Conservation (phyloP, 2,888 invertebrate genomes). For the Plusia festucae region DNA sequence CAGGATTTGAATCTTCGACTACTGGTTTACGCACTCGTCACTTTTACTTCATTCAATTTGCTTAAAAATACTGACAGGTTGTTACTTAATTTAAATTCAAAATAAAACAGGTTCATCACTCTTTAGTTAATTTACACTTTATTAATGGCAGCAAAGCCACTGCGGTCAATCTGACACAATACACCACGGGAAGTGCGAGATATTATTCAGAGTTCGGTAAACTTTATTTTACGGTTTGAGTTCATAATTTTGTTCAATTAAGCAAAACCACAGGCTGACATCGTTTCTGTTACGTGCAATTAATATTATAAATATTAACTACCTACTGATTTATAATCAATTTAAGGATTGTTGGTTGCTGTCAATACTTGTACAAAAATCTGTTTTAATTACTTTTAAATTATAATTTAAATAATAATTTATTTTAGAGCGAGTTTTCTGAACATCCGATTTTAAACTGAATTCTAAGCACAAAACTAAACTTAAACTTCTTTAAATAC, state of each 20-base stretch:
- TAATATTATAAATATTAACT: slow-evolving; percentile 20
- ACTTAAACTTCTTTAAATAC: slow-evolving; percentile 23
- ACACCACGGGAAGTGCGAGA: background rate
- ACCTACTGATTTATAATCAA: background rate
- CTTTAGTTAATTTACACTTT: background rate
- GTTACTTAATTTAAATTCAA: no score
- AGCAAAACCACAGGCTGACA: slow-evolving; percentile 38
- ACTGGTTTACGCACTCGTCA: no score
- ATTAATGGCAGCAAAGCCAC: background rate
- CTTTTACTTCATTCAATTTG: no score
- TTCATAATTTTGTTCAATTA: slow-evolving; percentile 45
- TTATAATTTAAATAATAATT: no score
- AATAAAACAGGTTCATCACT: background rate
- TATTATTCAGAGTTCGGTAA: slow-evolving; percentile 5
- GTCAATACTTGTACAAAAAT: no score
- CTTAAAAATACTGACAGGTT: no score
- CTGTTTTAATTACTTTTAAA: no score
- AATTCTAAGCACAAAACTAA: background rate
- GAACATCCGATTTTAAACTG: background rate
- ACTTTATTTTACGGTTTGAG: slow-evolving; percentile 23
- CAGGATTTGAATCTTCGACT: no score
- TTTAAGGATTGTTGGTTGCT: no score
- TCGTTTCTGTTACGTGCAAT: slow-evolving; percentile 32
- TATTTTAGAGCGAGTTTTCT: no score
- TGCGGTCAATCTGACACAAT: background rate